A percentile compares a stretch with the other conserved stretches of the same genome.
These are phyloP conservation scores for Oreortyx pictus DNA, from an alignment of 2,797 vertebrate species.

Conservation along the genomic window DNA sequence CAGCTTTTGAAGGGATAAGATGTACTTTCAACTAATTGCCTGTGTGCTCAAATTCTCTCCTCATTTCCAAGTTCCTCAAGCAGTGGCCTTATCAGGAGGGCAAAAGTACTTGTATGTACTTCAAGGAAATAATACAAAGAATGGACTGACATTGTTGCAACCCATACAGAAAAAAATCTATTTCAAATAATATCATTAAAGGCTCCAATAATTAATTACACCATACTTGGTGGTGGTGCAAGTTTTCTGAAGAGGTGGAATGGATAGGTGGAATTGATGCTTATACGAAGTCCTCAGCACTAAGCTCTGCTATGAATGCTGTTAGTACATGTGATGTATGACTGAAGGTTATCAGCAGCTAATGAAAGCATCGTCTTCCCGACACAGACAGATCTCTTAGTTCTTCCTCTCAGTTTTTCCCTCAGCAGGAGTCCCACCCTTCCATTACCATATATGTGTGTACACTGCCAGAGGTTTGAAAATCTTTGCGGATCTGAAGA, in stretches of 20 bases:
- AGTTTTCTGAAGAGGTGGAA: background rate
- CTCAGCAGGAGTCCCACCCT: background rate
- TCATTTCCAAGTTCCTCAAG: background rate
- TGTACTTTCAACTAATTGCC: constrained; percentile 57
- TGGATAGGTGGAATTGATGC: background rate
- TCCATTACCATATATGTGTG: background rate
- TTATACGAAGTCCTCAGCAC: background rate
- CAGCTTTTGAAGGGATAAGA: constrained; percentile 33
- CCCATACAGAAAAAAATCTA: background rate
- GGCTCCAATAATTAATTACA: background rate
- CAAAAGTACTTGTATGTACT: background rate
- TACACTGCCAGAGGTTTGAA: background rate
- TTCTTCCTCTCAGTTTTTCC: background rate
- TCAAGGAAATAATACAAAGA: constrained; percentile 16
- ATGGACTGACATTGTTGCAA: background rate
- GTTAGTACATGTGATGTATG: background rate
- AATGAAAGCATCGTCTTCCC: background rate
- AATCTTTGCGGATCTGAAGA: background rate
- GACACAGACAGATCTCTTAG: background rate
- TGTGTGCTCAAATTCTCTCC: background rate
- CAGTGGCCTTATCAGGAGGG: background rate
- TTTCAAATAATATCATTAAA: constrained; percentile 5
- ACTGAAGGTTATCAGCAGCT: background rate
- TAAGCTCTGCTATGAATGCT: rapidly evolving
- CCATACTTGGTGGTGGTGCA: background rate